These are phyloP conservation scores for Fregata magnificens DNA, from an alignment of 2,113 vertebrate species.

Conservation along the genomic window DNA sequence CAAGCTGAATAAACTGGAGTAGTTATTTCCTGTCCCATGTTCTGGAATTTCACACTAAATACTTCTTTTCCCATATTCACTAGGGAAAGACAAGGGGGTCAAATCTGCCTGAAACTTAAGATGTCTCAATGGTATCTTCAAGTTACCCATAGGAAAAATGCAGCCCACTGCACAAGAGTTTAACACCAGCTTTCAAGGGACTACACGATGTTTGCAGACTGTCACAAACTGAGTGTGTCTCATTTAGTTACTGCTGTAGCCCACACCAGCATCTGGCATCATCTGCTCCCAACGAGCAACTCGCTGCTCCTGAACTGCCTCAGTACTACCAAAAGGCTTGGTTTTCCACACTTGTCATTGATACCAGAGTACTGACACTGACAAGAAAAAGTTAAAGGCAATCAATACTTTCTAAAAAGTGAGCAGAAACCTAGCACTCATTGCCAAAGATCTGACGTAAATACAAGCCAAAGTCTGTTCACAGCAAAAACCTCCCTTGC, in stretches of 20 bases:
- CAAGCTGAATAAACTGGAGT: not conserved
- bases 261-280: not conserved
- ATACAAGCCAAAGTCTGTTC: not conserved
- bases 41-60: not conserved
- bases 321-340: not conserved
- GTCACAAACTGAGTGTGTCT: not conserved
- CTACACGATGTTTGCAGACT: not conserved
- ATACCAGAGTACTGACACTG: not conserved
- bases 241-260: not conserved
- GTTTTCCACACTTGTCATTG: not conserved
- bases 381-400: not conserved
- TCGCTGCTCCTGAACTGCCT: not conserved
- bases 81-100: not conserved
- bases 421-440: not conserved
- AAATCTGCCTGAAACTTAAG: not conserved
- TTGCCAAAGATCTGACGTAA: not conserved
- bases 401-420: not conserved
- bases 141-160: not conserved
- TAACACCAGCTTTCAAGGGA: not conserved
- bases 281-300: accelerated
- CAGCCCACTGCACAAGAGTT: not conserved
- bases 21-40: not conserved
- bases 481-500: not conserved
- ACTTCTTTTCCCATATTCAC: not conserved
- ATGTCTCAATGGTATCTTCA: not conserved